Base-by-base conservation (phyloP, 92 coral and sea anemone genomes). In the Phymanthus crucifer region DNA sequence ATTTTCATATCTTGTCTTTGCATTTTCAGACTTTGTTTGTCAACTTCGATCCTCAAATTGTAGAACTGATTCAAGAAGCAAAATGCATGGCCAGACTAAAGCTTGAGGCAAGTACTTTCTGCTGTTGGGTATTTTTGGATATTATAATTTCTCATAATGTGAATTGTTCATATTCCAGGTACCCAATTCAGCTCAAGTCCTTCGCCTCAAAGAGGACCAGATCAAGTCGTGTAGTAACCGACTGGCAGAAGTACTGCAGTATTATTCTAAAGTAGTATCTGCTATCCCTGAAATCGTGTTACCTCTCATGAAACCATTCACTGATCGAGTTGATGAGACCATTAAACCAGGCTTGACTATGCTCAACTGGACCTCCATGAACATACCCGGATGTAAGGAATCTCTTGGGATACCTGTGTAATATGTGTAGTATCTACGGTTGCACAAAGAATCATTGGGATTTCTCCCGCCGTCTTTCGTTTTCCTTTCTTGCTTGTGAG, bases 321-420 rank as follows among this genome's bases (percentile, higher is more conserved):
- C 93, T 31, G 88, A 79, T 71, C 94, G 93, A 32, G 99, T 95
- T 4, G 99, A 95, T 47, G 98, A 95, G 76, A 89, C 99, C 0
- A 93, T 95, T 73, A 95, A 95, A 78, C 99, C 99, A 54, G 99
- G 99, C 23, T 84, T 95, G 65, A 89, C 97, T 32, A 93, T 95
- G 98, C 83, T 95, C 33, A 93, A 91, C 83, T 95, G 99, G 99
- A 95, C 99, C 0, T 95, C 99, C 0, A 40, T 95, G 68, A 95
- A 95, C 76, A 89, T 93, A 13, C 72, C 86, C 26, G 83, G 92
- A 2, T 95, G 99, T 95, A 72, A 90, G 99, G 86, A 61, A 61
- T 54, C 3, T 27, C 64, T 54, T 54, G 64, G 23, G 27, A 18
- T 54, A 54, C 64, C 23, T 27, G 71, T 29, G 68, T 23, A 18